Evolutionary conservation across 1,140 invertebrate species (phyloP), one percentile per base, ranked within the genome.

Genomic region (Lepidotrigona ventralis): DNA sequence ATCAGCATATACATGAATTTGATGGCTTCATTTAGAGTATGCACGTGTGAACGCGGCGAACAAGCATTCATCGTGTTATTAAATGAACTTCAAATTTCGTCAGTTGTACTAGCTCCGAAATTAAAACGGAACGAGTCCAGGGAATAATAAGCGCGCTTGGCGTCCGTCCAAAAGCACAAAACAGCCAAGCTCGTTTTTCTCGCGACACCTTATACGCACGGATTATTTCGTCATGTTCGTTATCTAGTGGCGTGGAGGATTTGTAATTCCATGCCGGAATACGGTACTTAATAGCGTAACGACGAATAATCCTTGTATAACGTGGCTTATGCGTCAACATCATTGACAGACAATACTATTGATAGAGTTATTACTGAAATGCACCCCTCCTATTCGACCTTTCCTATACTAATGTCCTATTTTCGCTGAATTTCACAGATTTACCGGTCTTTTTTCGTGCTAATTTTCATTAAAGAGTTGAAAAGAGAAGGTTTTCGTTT

Each of bases 121-220:
- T 81, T 81, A 75, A 81, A 81, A 75, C 71, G 79, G 29, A 54
- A 33, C 71, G 51, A 68, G 79, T 21, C 11, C 51, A 29, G 60
- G 23, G 51, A 56, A 46, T 81, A 81, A 81, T 75, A 81, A 81
- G 53, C 72, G 72, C 29, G n/a, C 14, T 66, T 81, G 79, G 79
- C 71, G 23, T 1, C 14, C 0, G 12, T 66, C 79, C 79, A 81
- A 68, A 68, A 19, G 5, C 29, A 33, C 46, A n/a, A 33, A 26
- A 33, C 58, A 53, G 4, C 29, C 69, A 8, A 46, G 51, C 46
- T 33, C 23, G 17, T 29, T 79, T 56, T 66, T 56, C 26, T 11
- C 51, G n/a, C 17, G 54, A 74, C 79, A 68, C 72, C 72, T 81
- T 76, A 68, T 29, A 76, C 63, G 53, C 68, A 21, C 21, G 56